A percentile compares a stretch with the other conserved stretches of the same genome.
phyloP scores from a whole-genome alignment of 2,888 invertebrate species.

The Sepiola atlantica region DNA sequence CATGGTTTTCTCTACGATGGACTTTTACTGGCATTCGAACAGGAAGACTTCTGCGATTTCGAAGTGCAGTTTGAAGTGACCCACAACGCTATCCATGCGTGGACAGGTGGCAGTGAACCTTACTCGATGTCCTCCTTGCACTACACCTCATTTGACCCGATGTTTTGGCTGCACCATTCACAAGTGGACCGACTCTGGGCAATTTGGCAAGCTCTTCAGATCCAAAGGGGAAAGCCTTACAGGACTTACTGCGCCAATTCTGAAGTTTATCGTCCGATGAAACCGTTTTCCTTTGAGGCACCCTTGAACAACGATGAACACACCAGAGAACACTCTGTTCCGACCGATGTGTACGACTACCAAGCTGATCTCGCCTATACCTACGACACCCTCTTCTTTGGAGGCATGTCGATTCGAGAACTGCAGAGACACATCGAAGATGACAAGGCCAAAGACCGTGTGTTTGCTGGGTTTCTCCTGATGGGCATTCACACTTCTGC shows the following conservation, averaged over 20 bases:
- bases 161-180: constrained; percentile 56
- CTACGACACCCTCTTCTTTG: constrained; percentile 54
- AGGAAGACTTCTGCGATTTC: constrained; percentile 57
- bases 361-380: constrained; percentile 52
- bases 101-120: constrained; percentile 53
- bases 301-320: constrained; percentile 55
- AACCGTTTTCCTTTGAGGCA: constrained; percentile 55
- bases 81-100: constrained; percentile 56
- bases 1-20: constrained; percentile 39
- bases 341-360: constrained; percentile 50
- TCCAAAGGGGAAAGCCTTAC: constrained; percentile 52
- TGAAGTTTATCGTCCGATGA: constrained; percentile 50
- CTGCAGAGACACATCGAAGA: constrained; percentile 52
- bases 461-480: constrained; percentile 54
- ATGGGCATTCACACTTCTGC: constrained; percentile 52
- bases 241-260: constrained; percentile 56
- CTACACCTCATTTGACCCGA: constrained; percentile 56
- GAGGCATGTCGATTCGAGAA: constrained; percentile 54
- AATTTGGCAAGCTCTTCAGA: constrained; percentile 55
- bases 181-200: constrained; percentile 56
- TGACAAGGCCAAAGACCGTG: constrained; percentile 49
- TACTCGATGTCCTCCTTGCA: constrained; percentile 54
- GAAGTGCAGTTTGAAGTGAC: constrained; percentile 56
- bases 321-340: constrained; percentile 52
- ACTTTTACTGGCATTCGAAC: constrained; percentile 53